Conservation (phyloP, 2,797 vertebrate genomes). For the Tapirus indicus region DNA sequence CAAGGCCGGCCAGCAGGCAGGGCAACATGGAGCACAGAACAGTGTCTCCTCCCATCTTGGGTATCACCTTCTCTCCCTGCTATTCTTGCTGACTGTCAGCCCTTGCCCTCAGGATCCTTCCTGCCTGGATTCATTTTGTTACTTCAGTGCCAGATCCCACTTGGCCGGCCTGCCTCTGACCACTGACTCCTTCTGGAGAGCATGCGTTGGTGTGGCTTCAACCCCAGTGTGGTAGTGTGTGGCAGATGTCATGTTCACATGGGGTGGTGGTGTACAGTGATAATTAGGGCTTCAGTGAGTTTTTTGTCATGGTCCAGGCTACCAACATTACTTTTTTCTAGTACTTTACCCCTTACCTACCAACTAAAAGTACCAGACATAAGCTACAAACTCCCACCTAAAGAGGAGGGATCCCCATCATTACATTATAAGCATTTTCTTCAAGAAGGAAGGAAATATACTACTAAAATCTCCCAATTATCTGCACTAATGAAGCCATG, state of each 20-base stretch:
- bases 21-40: rapidly evolving
- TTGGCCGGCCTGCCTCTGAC: not conserved
- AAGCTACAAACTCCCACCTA: not conserved
- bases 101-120: not conserved
- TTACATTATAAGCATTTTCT: slow-evolving; percentile 14
- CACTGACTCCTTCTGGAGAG: not conserved
- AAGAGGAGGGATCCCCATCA: not conserved
- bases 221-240: rapidly evolving
- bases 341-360: not conserved
- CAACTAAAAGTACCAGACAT: not conserved
- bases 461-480: slow-evolving; percentile 71
- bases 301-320: not conserved
- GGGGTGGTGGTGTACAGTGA: not conserved
- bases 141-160: not conserved
- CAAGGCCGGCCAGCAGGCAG: not conserved
- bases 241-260: not conserved
- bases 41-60: rapidly evolving
- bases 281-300: not conserved
- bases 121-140: not conserved
- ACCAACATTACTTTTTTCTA: not conserved
- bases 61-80: not conserved
- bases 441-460: slow-evolving; percentile 64
- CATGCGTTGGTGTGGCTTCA: not conserved
- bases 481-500: slow-evolving; percentile 69
- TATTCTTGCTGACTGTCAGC: not conserved